A percentile compares a stretch with the other conserved stretches of the same genome.
These are phyloP conservation scores for Craterocephalus amniculus DNA, from an alignment of 2,797 vertebrate species.

Conservation along the genomic window DNA sequence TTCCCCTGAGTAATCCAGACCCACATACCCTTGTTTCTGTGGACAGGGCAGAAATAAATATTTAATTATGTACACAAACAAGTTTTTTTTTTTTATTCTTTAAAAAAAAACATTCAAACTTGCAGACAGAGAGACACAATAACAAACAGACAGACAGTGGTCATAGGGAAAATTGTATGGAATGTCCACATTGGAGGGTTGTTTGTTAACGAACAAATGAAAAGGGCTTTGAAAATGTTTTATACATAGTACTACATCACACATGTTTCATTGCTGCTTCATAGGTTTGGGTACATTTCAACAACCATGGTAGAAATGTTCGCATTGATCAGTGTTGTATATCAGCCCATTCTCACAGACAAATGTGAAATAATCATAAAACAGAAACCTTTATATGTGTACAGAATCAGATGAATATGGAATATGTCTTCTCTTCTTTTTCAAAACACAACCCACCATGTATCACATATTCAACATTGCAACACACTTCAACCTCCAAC, in stretches of 20 bases:
- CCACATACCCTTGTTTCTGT: slow-evolving; percentile 5
- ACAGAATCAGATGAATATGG: too few relatives aligned
- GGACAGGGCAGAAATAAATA: slow-evolving; percentile 2
- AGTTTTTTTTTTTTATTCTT: too few relatives aligned
- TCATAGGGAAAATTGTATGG: background rate
- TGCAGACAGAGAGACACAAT: background rate
- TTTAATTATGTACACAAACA: background rate
- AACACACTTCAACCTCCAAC: too few relatives aligned
- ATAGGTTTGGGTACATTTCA: too few relatives aligned
- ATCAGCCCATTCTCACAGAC: too few relatives aligned
- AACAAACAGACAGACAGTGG: background rate
- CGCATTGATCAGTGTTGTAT: too few relatives aligned
- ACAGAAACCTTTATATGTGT: too few relatives aligned
- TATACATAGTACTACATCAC: background rate
- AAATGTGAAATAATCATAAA: background rate
- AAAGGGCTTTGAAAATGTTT: background rate
- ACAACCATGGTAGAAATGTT: too few relatives aligned
- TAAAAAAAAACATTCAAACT: background rate
- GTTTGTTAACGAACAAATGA: background rate
- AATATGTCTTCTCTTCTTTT: too few relatives aligned
- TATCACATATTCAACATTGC: too few relatives aligned
- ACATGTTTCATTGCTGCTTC: too few relatives aligned
- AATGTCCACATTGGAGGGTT: background rate
- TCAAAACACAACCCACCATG: too few relatives aligned
- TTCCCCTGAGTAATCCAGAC: background rate